Conservation (phyloP, 35 echinoderm and acorn worm genomes). For the Strongylocentrotus purpuratus region DNA sequence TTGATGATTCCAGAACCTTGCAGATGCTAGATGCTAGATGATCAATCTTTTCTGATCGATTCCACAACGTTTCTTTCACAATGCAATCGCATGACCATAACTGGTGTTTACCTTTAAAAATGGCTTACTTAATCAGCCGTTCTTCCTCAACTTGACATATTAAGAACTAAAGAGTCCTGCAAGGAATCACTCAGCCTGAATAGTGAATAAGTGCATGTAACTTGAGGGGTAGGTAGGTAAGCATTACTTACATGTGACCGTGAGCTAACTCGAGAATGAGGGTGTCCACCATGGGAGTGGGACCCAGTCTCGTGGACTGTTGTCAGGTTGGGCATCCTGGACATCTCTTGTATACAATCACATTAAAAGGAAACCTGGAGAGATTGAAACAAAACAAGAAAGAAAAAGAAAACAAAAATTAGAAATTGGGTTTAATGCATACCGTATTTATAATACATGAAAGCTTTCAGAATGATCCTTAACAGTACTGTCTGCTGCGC, state of each 20-base stretch:
- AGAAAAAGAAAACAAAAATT: neutral
- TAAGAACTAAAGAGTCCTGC: neutral
- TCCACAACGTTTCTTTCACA: no score
- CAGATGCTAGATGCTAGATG: no score
- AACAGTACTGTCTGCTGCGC: no score
- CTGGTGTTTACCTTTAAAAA: no score
- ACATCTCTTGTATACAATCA: slow-evolving; percentile 35
- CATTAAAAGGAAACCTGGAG: neutral
- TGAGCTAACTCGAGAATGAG: slow-evolving; percentile 21
- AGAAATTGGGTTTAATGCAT: no score
- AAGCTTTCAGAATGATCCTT: no score
- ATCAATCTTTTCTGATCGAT: no score
- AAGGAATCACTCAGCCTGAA: neutral
- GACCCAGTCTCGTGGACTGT: slow-evolving; percentile 28
- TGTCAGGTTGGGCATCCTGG: slow-evolving; percentile 48
- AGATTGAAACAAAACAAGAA: neutral
- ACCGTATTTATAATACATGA: no score
- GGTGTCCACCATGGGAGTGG: neutral
- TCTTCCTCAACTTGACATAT: neutral
- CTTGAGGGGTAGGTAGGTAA: neutral
- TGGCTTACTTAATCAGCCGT: neutral
- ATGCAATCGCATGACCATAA: no score
- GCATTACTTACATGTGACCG: slow-evolving; percentile 27
- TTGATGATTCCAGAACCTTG: no score
- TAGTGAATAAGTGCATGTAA: neutral